phyloP scores from a whole-genome alignment of 2,113 vertebrate genomes.

The Cacatua alba region DNA sequence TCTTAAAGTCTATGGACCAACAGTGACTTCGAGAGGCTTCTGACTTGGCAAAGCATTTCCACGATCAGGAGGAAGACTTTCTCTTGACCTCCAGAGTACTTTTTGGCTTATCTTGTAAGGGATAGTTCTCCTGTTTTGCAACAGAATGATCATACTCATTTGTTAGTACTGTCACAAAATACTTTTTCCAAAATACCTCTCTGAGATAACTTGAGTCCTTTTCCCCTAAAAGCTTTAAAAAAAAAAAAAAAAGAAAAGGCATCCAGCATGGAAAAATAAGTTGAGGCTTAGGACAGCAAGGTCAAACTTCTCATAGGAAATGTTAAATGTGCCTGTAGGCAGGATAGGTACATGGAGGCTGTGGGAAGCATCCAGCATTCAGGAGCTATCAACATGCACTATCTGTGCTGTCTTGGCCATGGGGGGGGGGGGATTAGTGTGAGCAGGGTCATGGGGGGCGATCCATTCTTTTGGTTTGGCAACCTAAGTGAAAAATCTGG shows the following conservation, averaged over 20 bases:
- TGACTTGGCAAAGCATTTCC: neutral
- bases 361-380: conserved; percentile 44
- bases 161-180: neutral
- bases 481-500: conserved; percentile 61
- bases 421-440: neutral
- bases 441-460: conserved; percentile 19
- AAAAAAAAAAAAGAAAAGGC: neutral
- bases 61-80: neutral
- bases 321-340: conserved; percentile 39
- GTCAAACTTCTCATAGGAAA: conserved; percentile 39
- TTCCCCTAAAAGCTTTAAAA: neutral
- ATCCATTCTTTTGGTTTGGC: conserved; percentile 62
- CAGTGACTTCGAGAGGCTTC: neutral
- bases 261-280: conserved; percentile 59
- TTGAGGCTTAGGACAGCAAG: conserved; percentile 33
- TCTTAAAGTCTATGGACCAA: neutral
- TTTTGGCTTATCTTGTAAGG: neutral
- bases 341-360: conserved; percentile 39
- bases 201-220: neutral
- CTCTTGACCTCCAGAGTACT: neutral
- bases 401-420: conserved; percentile 9
- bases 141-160: neutral
- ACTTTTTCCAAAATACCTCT: conserved; percentile 27
- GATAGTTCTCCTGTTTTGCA: neutral
- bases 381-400: conserved; percentile 39